Percentiles rank a stretch among this genome's conserved stretches.
These are phyloP conservation scores for Fistularia tabacaria DNA, from an alignment of 2,797 vertebrate genomes.

Conservation along the genomic window DNA sequence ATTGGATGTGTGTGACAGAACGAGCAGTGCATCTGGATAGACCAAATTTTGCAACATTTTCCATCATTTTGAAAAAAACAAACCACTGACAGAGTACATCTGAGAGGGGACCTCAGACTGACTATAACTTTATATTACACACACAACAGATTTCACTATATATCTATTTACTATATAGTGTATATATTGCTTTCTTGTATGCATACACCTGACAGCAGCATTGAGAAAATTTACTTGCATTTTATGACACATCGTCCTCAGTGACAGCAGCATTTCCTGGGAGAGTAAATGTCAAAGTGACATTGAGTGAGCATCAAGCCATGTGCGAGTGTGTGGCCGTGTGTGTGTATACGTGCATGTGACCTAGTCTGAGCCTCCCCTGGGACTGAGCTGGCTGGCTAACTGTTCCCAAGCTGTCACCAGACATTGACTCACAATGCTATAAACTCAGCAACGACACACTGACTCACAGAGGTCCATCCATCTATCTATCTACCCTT, in stretches of 20 bases:
- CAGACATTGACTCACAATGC: slow-evolving; percentile 61
- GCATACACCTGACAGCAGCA: slow-evolving; percentile 5
- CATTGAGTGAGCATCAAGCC: slow-evolving; percentile 64
- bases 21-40: no score
- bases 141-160: no score
- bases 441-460: slow-evolving; percentile 37
- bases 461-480: slow-evolving; percentile 27
- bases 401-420: slow-evolving; percentile 66
- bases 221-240: slow-evolving; percentile 36
- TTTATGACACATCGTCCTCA: slow-evolving; percentile 49
- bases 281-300: slow-evolving; percentile 68
- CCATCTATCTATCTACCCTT: slow-evolving; percentile 32
- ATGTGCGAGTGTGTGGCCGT: slow-evolving; percentile 19
- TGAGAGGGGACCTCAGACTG: no score
- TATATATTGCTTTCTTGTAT: background rate
- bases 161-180: no score
- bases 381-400: slow-evolving; percentile 58
- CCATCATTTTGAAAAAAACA: no score
- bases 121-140: no score
- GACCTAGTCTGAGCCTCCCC: slow-evolving; percentile 23
- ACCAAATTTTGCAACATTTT: no score
- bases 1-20: no score
- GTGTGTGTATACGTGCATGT: slow-evolving; percentile 27
- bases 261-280: slow-evolving; percentile 51
- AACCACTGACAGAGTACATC: no score